Evolutionary conservation across 2,888 invertebrate species (phyloP).

Genomic region (Yponomeuta evonymella): DNA sequence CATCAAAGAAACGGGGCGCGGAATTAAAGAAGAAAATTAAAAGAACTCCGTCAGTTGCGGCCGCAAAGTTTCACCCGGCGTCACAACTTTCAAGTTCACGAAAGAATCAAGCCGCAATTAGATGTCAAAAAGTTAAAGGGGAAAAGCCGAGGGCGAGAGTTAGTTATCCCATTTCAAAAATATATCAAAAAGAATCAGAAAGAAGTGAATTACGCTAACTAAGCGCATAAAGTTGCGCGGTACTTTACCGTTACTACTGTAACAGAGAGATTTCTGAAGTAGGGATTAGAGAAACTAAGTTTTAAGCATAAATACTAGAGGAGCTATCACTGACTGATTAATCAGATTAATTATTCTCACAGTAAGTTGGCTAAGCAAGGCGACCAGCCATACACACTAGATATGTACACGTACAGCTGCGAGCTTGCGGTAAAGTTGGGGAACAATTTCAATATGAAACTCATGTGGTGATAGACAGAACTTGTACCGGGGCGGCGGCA

Average conservation of each 20-base stretch:
- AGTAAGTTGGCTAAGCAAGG: background rate
- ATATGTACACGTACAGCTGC: constrained; percentile 17
- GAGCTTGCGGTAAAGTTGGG: constrained; percentile 25
- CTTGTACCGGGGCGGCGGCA: background rate
- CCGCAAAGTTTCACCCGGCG: background rate
- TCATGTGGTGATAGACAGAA: constrained; percentile 21
- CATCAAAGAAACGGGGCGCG: background rate
- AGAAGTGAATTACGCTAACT: background rate
- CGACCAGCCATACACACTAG: background rate
- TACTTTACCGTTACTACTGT: background rate
- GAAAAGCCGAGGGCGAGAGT: background rate
- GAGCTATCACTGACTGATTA: background rate
- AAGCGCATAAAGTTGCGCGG: background rate
- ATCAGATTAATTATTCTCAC: background rate
- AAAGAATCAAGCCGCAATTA: constrained; percentile 14
- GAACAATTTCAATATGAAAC: constrained; percentile 32
- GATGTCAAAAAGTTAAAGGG: constrained; percentile 11
- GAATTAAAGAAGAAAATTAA: constrained; percentile 7
- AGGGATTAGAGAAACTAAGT: background rate
- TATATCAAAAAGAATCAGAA: constrained; percentile 19
- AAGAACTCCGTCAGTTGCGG: background rate
- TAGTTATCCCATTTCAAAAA: constrained; percentile 14
- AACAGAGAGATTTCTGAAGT: background rate
- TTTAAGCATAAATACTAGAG: background rate
- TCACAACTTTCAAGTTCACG: background rate